phyloP scores from a whole-genome alignment of 2,888 invertebrate genomes.

The Taphrorychus bicolor region DNA sequence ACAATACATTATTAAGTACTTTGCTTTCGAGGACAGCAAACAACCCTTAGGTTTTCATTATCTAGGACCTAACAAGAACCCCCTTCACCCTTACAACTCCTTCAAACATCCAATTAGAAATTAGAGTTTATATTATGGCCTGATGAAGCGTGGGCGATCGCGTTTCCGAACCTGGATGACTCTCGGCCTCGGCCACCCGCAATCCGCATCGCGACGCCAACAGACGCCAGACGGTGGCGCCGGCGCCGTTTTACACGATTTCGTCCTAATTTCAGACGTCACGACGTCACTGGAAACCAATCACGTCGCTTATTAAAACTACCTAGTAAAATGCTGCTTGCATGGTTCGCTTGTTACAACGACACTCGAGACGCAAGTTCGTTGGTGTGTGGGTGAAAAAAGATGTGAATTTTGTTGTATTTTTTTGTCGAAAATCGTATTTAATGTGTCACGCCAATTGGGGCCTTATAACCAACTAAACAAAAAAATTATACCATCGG shows the following conservation, averaged over 20 bases:
- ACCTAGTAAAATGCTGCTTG: background rate
- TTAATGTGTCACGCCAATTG: background rate
- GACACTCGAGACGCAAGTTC: too few species aligned
- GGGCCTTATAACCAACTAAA: too few species aligned
- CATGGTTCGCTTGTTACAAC: too few species aligned
- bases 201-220: constrained; percentile 35
- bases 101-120: background rate
- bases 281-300: constrained; percentile 1
- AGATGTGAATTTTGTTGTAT: too few species aligned
- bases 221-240: constrained; percentile 33
- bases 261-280: background rate
- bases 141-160: constrained; percentile 13
- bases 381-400: background rate
- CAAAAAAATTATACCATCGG: too few species aligned
- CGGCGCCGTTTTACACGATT: constrained; percentile 11
- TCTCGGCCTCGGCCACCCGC: constrained; percentile 18
- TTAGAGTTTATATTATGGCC: background rate
- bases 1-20: too few species aligned
- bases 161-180: too few species aligned
- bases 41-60: too few species aligned
- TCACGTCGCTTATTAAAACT: background rate
- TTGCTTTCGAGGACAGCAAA: too few species aligned
- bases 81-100: background rate
- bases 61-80: too few species aligned
- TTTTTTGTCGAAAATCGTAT: background rate